Evolutionary conservation across 2,888 invertebrate genomes (phyloP).

Genomic region (Protodeltote pygarga): DNA sequence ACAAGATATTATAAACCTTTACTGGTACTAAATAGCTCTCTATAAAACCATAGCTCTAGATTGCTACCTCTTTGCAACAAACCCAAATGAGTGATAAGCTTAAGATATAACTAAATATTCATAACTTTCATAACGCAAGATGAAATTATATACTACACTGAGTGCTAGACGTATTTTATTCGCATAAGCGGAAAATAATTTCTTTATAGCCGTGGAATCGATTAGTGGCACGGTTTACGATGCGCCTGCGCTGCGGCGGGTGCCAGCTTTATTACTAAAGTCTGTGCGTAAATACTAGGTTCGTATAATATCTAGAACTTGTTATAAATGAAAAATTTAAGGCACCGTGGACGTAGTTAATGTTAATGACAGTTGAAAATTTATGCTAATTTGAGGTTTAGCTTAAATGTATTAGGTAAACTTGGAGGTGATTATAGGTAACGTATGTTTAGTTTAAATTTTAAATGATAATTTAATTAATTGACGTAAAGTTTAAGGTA

Average conservation of each 20-base stretch:
- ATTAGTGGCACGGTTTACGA: conserved; percentile 65
- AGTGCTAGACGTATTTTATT: conserved; percentile 49
- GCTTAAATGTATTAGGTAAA: not conserved
- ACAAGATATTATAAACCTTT: conserved; percentile 16
- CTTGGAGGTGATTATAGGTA: conserved; percentile 9
- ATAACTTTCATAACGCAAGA: conserved; percentile 45
- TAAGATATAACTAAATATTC: conserved; percentile 34
- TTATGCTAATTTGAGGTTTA: conserved; percentile 39
- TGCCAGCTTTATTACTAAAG: conserved; percentile 48
- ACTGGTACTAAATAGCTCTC: not conserved
- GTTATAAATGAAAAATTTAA: conserved; percentile 39
- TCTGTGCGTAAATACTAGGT: conserved; percentile 23
- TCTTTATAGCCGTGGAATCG: conserved; percentile 68
- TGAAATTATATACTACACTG: conserved; percentile 52
- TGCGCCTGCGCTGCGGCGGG: conserved; percentile 50
- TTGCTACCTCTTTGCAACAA: conserved; percentile 3
- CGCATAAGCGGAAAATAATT: conserved; percentile 63
- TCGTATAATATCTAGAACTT: conserved; percentile 31
- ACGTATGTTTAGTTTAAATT: conserved; percentile 10
- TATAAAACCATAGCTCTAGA: too few relatives aligned
- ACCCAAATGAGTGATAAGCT: conserved; percentile 17
- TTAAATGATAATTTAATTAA: conserved; percentile 19
- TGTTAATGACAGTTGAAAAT: conserved; percentile 26
- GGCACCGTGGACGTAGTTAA: conserved; percentile 16
- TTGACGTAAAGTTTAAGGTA: too few relatives aligned